phyloP scores from a whole-genome alignment of 2,888 invertebrate genomes.

The Mellilla xanthometata region DNA sequence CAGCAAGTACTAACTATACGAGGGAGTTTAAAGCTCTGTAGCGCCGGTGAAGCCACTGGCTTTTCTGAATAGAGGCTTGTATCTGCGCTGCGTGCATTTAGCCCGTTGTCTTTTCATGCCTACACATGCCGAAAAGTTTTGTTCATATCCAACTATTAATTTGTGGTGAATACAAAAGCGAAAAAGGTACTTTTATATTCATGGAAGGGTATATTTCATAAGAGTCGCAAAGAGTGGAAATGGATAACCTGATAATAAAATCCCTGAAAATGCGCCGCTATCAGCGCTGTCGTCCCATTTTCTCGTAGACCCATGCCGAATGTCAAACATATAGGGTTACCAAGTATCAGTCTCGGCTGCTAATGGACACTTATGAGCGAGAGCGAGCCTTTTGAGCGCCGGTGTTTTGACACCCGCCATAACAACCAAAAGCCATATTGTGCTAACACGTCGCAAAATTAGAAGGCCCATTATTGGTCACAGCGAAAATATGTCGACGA shows the following conservation, averaged over 20 bases:
- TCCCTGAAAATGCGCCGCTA: constrained; percentile 52
- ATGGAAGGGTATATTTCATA: not conserved
- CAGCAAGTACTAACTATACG: constrained; percentile 52
- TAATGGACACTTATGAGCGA: constrained; percentile 73
- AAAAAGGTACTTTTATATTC: too few relatives aligned
- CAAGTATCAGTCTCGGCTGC: constrained; percentile 59
- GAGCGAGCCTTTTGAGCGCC: constrained; percentile 54
- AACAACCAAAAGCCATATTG: constrained; percentile 39
- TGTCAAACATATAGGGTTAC: constrained; percentile 76
- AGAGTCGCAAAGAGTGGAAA: constrained; percentile 10
- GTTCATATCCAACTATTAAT: constrained; percentile 23
- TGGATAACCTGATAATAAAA: constrained; percentile 34
- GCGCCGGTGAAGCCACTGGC: constrained; percentile 51
- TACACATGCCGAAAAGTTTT: constrained; percentile 39
- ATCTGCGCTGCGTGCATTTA: constrained; percentile 41
- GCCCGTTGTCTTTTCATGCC: constrained; percentile 29
- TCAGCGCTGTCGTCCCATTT: constrained; percentile 47
- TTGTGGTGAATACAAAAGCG: too few relatives aligned
- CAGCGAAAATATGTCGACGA: constrained; percentile 16
- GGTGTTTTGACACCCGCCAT: constrained; percentile 57
- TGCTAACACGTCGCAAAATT: constrained; percentile 34
- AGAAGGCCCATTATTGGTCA: constrained; percentile 22
- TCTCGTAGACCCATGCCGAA: constrained; percentile 54
- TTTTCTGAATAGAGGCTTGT: constrained; percentile 52
- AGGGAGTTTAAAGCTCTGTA: constrained; percentile 49